Evolutionary conservation across 2,888 invertebrate species (phyloP), one percentile per base, ranked within the genome.

Genomic region (Ramazzottius varieornatus): DNA sequence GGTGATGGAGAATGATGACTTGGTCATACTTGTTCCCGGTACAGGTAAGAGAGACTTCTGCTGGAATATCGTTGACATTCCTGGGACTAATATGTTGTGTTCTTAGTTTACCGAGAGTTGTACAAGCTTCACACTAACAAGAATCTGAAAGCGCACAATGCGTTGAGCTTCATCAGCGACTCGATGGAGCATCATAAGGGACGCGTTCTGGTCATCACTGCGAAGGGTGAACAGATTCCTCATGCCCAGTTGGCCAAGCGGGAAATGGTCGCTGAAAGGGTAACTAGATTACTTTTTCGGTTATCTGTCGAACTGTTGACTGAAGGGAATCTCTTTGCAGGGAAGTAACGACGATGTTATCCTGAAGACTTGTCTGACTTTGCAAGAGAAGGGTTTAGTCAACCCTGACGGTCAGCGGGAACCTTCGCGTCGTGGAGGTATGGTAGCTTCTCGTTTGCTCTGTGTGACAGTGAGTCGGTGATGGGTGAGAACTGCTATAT

Each of bases 341-440:
- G 54, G 54, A 54, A 54, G 54, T 29, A 54, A 54, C 54, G 54
- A 54, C 29, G 54, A 54, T 54, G 24, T 54, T 54, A 54, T 54
- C 24, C 29, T 54, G 54, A 8, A 24, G 54, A 54, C 54, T 4
- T 54, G 54, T 24, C 20, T 54, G 8, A 54, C 54, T 29, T 24
- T 54, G 54, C 24, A 4, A 54, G 54, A 54, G 29, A 54, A 54
- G 29, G 54, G 54, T 24, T 29, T 54, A 4, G 20, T 54, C 54
- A 54, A 54, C 29, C n/a, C 20, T 4, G 54, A 54, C 24, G 54
- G 54, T 29, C 54, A 24, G 4, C n/a, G 4, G 20, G 54, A 24
- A 4, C 8, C 54, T 8, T 54, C 16, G 29, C 29, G 54, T 8
- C 16, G 54, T 29, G 40, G 8, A 40, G 8, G 40, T 20, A 13